Percentiles rank a stretch among this genome's conserved stretches.
Conservation (phyloP, 2,113 vertebrate genomes). For the Erythrolamprus reginae region DNA sequence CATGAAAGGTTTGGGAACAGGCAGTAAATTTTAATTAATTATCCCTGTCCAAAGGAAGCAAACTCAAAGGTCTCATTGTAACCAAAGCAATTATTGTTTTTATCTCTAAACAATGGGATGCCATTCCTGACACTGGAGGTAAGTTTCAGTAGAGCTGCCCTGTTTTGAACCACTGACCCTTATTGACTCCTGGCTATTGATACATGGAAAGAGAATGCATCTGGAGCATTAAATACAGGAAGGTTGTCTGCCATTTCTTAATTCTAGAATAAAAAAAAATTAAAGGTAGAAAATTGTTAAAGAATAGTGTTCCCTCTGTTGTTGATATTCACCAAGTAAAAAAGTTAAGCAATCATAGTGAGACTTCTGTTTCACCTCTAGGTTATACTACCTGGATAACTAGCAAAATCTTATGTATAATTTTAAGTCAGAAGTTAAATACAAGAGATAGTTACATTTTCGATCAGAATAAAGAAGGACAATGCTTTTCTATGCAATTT, state of each 20-base stretch:
- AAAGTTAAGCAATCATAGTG: not conserved
- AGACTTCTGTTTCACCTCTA: not conserved
- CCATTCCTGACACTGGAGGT: conserved; percentile 34
- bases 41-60: conserved; percentile 48
- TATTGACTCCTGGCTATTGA: not conserved
- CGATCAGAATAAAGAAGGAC: not conserved
- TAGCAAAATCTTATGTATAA: not conserved
- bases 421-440: conserved; percentile 16
- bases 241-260: conserved; percentile 40
- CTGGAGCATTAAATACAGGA: conserved; percentile 48
- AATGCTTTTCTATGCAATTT: not conserved
- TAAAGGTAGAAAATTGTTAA: conserved; percentile 48
- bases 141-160: conserved; percentile 35
- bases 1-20: conserved; percentile 42
- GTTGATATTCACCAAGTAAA: conserved; percentile 27
- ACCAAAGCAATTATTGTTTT: conserved; percentile 72
- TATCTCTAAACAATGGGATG: conserved; percentile 48
- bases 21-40: conserved; percentile 68
- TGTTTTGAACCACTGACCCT: conserved; percentile 7
- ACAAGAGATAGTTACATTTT: fast-evolving
- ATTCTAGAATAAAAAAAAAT: conserved; percentile 44
- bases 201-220: conserved; percentile 18
- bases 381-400: not conserved
- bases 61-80: conserved; percentile 60
- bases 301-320: conserved; percentile 36